Conservation (phyloP, 2,888 invertebrate species). For the Rhodophaea formosa region DNA sequence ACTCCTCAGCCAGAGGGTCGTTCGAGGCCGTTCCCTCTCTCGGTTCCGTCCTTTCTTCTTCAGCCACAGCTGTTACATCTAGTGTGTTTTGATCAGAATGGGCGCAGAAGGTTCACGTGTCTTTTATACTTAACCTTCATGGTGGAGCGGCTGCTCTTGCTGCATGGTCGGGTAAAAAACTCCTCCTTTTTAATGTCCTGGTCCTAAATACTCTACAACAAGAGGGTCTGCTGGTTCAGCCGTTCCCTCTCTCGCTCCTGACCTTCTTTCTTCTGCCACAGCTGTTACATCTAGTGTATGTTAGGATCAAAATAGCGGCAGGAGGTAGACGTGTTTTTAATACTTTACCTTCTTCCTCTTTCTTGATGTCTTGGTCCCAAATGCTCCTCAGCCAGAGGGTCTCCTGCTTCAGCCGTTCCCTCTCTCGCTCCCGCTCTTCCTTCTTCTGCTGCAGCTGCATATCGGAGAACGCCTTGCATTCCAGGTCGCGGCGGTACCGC, state of each 20-base stretch:
- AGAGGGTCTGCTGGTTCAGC: no score
- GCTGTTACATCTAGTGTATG: constrained; percentile 51
- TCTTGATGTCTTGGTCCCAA: constrained; percentile 53
- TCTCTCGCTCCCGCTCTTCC: constrained; percentile 47
- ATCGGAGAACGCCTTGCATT: constrained; percentile 51
- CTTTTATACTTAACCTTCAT: no score
- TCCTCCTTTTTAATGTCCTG: no score
- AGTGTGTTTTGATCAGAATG: no score
- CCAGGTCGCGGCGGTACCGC: constrained; percentile 54
- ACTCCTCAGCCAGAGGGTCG: constrained; percentile 46
- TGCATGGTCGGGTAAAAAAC: no score
- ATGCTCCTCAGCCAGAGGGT: constrained; percentile 45
- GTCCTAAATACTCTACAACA: no score
- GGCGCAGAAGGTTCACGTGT: no score
- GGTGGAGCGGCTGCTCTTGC: no score
- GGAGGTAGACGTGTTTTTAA: no score
- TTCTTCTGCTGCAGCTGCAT: constrained; percentile 46
- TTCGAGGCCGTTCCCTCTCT: constrained; percentile 53
- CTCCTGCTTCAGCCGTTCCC: constrained; percentile 55
- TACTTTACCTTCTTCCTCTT: constrained; percentile 67
- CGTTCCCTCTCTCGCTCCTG: constrained; percentile 53
- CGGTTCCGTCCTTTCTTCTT: constrained; percentile 36
- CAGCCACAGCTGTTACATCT: constrained; percentile 51
- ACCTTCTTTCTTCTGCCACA: constrained; percentile 42
- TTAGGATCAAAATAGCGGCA: no score